A percentile compares a stretch with the other conserved stretches of the same genome.
Conservation (phyloP, 2,113 vertebrate species). For the Addax nasomaculatus region DNA sequence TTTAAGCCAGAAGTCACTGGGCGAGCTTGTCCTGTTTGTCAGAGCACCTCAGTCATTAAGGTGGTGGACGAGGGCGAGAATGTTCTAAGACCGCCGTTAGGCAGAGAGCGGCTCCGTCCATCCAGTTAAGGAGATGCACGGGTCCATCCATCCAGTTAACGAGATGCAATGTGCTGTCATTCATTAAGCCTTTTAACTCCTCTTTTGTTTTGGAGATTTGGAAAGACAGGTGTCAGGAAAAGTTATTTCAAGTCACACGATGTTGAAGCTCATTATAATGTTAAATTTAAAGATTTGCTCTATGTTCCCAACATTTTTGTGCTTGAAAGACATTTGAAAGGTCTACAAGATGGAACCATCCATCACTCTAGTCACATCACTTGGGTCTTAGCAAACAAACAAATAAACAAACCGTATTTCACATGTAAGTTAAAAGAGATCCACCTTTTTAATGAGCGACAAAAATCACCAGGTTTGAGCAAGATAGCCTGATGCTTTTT, state of each 20-base stretch:
- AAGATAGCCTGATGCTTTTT: background rate
- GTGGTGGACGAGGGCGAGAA: background rate
- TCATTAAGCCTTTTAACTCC: background rate
- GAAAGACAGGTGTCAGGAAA: background rate
- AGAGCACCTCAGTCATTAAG: background rate
- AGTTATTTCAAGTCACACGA: background rate
- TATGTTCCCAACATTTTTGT: background rate
- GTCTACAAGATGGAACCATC: background rate
- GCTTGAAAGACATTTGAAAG: background rate
- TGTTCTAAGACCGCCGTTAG: rapidly evolving
- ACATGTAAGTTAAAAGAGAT: background rate
- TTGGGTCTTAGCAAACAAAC: background rate
- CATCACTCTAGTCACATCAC: background rate
- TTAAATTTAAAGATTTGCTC: background rate
- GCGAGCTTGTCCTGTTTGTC: background rate
- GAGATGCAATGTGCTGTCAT: rapidly evolving
- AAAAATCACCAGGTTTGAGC: background rate
- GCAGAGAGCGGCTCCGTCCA: background rate
- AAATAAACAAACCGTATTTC: background rate
- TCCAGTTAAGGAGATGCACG: background rate
- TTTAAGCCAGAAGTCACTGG: background rate
- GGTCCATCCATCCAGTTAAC: background rate
- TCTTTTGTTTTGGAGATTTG: background rate
- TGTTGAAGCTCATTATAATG: background rate
- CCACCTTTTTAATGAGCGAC: background rate